Evolutionary conservation across 2,113 vertebrate species (phyloP).

Genomic region (Capra hircus): DNA sequence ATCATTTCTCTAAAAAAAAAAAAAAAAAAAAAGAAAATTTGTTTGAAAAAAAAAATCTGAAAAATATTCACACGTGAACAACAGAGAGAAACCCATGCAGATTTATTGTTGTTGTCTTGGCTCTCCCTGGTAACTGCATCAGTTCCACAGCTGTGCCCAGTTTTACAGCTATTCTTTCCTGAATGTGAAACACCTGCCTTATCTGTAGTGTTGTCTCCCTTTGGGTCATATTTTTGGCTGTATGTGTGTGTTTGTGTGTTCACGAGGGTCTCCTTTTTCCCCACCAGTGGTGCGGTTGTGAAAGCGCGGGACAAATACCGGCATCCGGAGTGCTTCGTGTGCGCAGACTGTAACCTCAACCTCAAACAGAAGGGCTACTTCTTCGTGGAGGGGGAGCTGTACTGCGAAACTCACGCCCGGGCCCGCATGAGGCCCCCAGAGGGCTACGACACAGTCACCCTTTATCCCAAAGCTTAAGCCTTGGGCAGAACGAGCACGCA

Average conservation of each 20-base stretch:
- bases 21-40: background rate
- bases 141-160: background rate
- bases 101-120: background rate
- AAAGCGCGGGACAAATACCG: conserved; percentile 94
- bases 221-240: fast-evolving
- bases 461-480: conserved; percentile 86
- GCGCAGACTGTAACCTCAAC: conserved; percentile 94
- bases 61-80: background rate
- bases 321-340: conserved; percentile 96
- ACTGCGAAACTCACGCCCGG: conserved; percentile 95
- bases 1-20: background rate
- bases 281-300: conserved; percentile 91
- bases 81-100: fast-evolving
- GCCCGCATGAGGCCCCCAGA: conserved; percentile 91
- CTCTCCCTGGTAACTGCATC: background rate
- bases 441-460: conserved; percentile 91
- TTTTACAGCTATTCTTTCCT: background rate
- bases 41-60: background rate
- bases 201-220: too few relatives aligned
- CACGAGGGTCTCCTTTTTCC: background rate
- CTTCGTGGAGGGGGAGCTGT: conserved; percentile 95
- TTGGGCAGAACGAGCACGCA: background rate
- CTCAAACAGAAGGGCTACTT: conserved; percentile 98
- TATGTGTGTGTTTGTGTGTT: background rate
- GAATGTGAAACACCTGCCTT: background rate